Base-by-base conservation (phyloP, 2,797 vertebrate species). In the Tachyglossus aculeatus region DNA sequence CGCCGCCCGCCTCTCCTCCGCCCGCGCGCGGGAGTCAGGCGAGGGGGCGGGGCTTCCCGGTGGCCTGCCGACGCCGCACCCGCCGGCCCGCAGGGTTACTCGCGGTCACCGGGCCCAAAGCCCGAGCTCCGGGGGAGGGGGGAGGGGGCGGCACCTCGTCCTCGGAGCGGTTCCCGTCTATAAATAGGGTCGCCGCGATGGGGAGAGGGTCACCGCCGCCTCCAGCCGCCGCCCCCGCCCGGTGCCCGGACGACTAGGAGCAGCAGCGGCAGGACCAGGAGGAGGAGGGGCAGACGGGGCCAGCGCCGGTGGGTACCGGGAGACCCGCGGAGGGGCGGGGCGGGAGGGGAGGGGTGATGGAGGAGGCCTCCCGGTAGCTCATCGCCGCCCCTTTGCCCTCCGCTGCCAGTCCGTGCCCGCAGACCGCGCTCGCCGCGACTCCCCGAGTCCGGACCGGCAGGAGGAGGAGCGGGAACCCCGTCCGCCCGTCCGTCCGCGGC, bases 121-220 rank as follows among this genome's bases (percentile, higher is more conserved):
- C 78, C 86, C 87, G 84, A 90, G 90, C 85, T 80, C 76, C 34
- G 43, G 39, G 83, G 84, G 85, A 77, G 79, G 76, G 56, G 66
- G 77, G 76, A 80, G 85, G 83, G 78, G 80, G 77, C 76, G 73
- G 69, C n/a, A n/a, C 57, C 61, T 37, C 67, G 77, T 57, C 76
- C 79, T 80, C 65, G 76, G 90, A 90, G 87, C 84, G 87, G 64
- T 67, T 64, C 7, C 37, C 50, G 70, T 25, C 74, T 92, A 93
- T 92, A 93, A 91, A 91, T 90, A 86, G 83, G 3, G 77, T 67
- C 66, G 73, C 43, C 74, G 84, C 84, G 72, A 90, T 89, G 86
- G 84, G 88, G 84, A 77, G 36, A 33, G 72, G 55, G 80, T 44
- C 37, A 7, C 62, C 44, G 19, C 63, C 53, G 31, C 50, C 16